Conservation (phyloP, 2,888 invertebrate genomes). For the Diogma glabrata region DNA sequence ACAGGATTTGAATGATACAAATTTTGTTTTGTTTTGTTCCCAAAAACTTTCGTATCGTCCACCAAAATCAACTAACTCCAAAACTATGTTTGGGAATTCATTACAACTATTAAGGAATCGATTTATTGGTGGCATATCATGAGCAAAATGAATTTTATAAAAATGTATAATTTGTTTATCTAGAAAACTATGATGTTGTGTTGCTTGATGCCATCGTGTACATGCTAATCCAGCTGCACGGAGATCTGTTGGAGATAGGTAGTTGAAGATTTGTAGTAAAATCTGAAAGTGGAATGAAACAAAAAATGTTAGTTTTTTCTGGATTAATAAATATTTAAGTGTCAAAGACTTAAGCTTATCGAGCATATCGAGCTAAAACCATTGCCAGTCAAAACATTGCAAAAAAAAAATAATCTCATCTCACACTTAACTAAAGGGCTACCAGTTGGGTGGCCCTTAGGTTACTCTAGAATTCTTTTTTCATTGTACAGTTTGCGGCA, state of each 20-base stretch:
- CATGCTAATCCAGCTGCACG: conserved; percentile 54
- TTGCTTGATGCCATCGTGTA: conserved; percentile 53
- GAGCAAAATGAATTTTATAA: conserved; percentile 28
- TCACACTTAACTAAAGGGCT: too few species aligned
- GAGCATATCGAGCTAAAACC: too few species aligned
- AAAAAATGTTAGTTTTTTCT: too few species aligned
- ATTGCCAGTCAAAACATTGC: too few species aligned
- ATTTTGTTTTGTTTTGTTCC: conserved; percentile 42
- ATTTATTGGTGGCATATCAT: conserved; percentile 27
- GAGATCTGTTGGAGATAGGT: conserved; percentile 51
- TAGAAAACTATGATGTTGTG: conserved; percentile 44
- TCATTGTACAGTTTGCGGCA: too few species aligned
- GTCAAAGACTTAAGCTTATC: too few species aligned
- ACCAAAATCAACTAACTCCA: conserved; percentile 31
- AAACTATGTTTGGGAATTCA: conserved; percentile 26
- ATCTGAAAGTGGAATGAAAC: conserved; percentile 38
- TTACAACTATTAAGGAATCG: conserved; percentile 27
- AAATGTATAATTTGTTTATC: conserved; percentile 28
- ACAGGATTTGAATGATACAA: conserved; percentile 45
- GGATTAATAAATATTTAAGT: too few species aligned
- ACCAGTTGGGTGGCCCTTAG: too few species aligned
- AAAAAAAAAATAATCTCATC: too few species aligned
- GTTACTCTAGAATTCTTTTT: too few species aligned
- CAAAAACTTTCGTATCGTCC: conserved; percentile 39
- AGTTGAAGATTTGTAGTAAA: conserved; percentile 50